Conservation (phyloP, 2,797 vertebrate species). For the Phoxinus dragarum region DNA sequence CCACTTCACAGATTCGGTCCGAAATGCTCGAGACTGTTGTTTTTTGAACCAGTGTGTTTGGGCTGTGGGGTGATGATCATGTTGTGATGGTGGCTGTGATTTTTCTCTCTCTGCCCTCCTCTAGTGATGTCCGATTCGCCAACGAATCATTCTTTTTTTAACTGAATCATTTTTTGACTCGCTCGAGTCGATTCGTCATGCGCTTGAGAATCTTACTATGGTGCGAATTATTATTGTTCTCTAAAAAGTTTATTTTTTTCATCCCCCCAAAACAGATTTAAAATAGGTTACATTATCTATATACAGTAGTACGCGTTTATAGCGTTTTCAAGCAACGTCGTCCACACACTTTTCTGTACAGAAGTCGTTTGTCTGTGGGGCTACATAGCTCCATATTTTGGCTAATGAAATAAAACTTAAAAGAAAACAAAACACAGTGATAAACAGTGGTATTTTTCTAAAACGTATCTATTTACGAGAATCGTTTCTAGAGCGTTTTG, state of each 20-base stretch:
- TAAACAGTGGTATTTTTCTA: neutral
- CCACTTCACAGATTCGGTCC: slow-evolving; percentile 42
- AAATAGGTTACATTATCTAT: neutral
- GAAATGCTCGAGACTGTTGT: slow-evolving; percentile 4
- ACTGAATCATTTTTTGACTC: slow-evolving; percentile 23
- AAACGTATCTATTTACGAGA: neutral
- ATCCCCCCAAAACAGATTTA: neutral
- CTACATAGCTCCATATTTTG: neutral
- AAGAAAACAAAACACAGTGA: neutral
- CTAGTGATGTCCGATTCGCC: slow-evolving; percentile 39
- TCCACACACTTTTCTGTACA: neutral
- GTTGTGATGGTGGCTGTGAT: slow-evolving; percentile 53
- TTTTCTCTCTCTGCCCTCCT: slow-evolving; percentile 38
- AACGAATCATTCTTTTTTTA: slow-evolving; percentile 42
- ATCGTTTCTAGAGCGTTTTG: neutral
- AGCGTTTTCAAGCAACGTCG: neutral
- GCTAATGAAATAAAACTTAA: neutral
- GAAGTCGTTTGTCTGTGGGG: neutral
- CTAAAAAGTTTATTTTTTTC: neutral
- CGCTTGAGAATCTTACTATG: neutral
- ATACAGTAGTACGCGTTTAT: neutral
- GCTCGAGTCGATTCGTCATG: neutral
- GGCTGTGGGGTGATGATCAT: slow-evolving; percentile 47
- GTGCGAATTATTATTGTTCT: neutral
- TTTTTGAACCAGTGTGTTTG: slow-evolving; percentile 21